Evolutionary conservation across 2,113 vertebrate genomes (phyloP), one percentile per base, ranked within the genome.

Genomic region (Jacana jacana): DNA sequence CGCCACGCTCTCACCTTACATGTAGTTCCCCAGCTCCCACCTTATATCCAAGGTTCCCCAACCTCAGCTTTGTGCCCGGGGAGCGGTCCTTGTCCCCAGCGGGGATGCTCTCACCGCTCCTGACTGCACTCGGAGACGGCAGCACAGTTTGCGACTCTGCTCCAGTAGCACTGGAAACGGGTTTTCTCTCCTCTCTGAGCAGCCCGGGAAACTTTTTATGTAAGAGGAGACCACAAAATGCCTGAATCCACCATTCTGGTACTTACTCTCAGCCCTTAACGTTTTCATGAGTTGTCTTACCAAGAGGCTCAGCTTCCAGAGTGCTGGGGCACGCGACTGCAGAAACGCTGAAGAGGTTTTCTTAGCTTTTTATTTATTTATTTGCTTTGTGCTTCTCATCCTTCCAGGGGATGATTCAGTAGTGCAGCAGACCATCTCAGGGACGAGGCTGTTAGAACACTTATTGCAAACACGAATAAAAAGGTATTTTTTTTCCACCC

Each of bases 11-110:
- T 37, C 55, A 11, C 58, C 66, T 31, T 42, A 7, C 17, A 7
- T 58, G 8, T 58, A 18, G 3, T 33, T 58, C 20, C 19, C 57
- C 33, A n/a, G 9, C 49, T 30, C 39, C 33, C 52, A 10, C n/a
- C 42, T 42, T 40, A 0, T 5, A 0, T 28, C 9, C n/a, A n/a
- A n/a, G n/a, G 2, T 40, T 70, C 35, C 20, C 22, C 6, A 19
- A 2, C 8, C 3, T 8, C 9, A 13, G 46, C 20, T 2, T 6
- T 30, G 27, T 6, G 11, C 19, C 48, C 19, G 1, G 31, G 37
- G 17, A 80, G 49, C 14, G 5, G 12, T n/a, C 40, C 40, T 10
- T 13, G 46, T 40, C 30, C 68, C 39, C 17, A 2, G 5, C 17
- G 19, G 52, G 55, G 79, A 83, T 86, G 88, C 35, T 82, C 37